phyloP scores from a whole-genome alignment of 2,888 invertebrate genomes.

The Hirtodrosophila confusa region DNA sequence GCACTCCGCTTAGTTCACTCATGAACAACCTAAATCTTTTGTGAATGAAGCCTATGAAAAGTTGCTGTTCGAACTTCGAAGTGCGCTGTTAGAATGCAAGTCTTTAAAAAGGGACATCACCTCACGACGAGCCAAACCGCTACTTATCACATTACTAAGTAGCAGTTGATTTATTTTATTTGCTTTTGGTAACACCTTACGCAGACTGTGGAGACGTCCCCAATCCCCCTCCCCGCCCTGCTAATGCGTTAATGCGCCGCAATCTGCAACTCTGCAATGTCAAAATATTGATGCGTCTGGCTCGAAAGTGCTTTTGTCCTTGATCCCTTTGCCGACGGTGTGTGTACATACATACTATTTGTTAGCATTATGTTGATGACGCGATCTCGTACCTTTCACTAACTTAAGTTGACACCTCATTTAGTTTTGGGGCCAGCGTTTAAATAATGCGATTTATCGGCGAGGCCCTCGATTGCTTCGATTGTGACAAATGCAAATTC shows the following conservation, averaged over 20 bases:
- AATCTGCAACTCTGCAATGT: constrained; percentile 53
- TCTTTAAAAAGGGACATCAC: neutral
- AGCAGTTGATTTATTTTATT: too few relatives aligned
- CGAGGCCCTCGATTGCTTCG: constrained; percentile 38
- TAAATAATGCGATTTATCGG: constrained; percentile 65
- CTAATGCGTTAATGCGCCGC: constrained; percentile 53
- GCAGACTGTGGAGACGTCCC: too few relatives aligned
- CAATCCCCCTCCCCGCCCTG: too few relatives aligned
- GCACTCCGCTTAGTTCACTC: too few relatives aligned
- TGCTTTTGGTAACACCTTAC: too few relatives aligned
- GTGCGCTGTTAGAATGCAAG: neutral
- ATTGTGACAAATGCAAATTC: constrained; percentile 82
- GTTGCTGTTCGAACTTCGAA: too few relatives aligned
- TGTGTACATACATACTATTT: constrained; percentile 47
- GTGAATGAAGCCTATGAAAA: too few relatives aligned
- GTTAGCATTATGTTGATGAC: constrained; percentile 64
- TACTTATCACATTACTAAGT: too few relatives aligned
- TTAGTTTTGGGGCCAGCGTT: constrained; percentile 43
- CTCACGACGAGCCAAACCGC: too few relatives aligned
- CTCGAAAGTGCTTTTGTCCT: constrained; percentile 25
- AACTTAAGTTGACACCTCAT: constrained; percentile 83
- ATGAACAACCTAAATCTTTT: too few relatives aligned
- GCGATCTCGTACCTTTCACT: constrained; percentile 69
- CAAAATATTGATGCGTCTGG: constrained; percentile 64
- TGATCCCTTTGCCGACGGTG: constrained; percentile 26